Base-by-base conservation (phyloP, 2,113 vertebrate species). In the Rhabdornis inornatus region DNA sequence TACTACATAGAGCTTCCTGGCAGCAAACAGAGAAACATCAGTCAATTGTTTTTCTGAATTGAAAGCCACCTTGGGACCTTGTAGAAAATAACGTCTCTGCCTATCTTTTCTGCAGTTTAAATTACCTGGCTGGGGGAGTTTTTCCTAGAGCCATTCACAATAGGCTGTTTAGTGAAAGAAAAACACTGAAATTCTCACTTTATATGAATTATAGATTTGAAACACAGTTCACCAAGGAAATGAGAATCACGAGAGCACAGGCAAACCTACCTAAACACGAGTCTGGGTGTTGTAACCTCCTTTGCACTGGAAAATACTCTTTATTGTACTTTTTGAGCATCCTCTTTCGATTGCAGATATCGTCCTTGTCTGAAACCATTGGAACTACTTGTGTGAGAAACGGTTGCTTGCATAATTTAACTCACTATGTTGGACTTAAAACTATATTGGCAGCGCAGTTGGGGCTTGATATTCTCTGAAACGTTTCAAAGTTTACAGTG, bases 11-110 rank as follows among this genome's bases (percentile, higher is more conserved):
- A 95, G 91, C 83, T 97, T 95, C 81, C 97, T 97, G 97, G 93
- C 93, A 97, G 89, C 87, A 93, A 65, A 72, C 45, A 96, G 79
- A 97, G 95, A 95, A 97, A 97, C 95, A 98, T 97, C 97, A 96
- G 95, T 97, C 83, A 84, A 97, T 97, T 97, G 94, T 97, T 97
- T 96, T 86, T 89, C 89, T 96, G 97, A 97, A 97, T 94, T 96
- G 96, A 97, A 96, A 94, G 81, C 87, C 92, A 96, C 92, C 95
- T 98, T 96, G 93, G 85, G 91, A 97, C 91, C 81, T 95, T 74
- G 80, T 31, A 95, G 90, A 97, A 97, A 97, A 96, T 83, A 97
- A 94, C 6, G 1, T 95, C 93, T 96, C 93, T 92, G 94, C 78
- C 94, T 95, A 83, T 97, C 90, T 93, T 95, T 92, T 87, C 87